These are phyloP conservation scores for Drosophila nikananu DNA, from an alignment of 1,140 invertebrate species.

Conservation along the genomic window DNA sequence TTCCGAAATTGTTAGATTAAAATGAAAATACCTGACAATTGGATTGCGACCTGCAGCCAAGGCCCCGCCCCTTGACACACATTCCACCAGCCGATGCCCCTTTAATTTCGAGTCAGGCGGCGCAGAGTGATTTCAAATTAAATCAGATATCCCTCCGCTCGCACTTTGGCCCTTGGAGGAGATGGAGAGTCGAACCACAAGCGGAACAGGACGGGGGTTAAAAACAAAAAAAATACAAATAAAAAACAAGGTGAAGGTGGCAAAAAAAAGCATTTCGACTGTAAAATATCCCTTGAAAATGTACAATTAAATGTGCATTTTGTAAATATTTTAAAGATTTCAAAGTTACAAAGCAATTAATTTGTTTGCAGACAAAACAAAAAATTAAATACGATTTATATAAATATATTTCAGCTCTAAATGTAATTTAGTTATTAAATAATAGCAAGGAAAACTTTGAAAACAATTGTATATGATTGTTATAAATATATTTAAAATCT, in stretches of 20 bases:
- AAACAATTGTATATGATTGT: too few relatives aligned
- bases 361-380: too few relatives aligned
- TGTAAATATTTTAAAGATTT: background rate
- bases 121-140: constrained; percentile 75
- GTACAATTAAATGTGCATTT: background rate
- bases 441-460: too few relatives aligned
- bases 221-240: background rate
- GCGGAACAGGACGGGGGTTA: background rate
- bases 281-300: background rate
- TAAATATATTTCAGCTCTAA: too few relatives aligned
- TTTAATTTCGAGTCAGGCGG: constrained; percentile 70
- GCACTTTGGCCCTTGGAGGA: too few relatives aligned
- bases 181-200: constrained; percentile 10
- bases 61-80: constrained; percentile 2
- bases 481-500: too few relatives aligned
- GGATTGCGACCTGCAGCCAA: constrained; percentile 63
- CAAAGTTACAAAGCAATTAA: background rate
- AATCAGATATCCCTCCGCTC: constrained; percentile 50
- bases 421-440: too few relatives aligned
- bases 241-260: background rate
- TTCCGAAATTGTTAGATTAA: constrained; percentile 80
- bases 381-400: too few relatives aligned
- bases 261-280: background rate
- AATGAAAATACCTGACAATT: constrained; percentile 80
- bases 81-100: constrained; percentile 8